Conservation (phyloP, 2,888 invertebrate genomes). For the Molorchus minor region DNA sequence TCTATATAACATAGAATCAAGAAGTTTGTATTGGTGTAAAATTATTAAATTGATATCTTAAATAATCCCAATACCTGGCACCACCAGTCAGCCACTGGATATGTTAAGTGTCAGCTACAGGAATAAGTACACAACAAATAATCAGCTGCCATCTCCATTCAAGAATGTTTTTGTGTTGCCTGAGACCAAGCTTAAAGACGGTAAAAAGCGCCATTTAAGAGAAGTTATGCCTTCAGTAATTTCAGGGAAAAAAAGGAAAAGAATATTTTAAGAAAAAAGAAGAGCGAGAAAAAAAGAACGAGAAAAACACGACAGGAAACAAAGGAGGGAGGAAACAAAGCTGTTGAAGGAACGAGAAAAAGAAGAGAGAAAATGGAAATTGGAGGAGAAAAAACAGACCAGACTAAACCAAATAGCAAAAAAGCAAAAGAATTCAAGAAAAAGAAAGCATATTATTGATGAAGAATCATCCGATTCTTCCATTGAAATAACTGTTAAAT, state of each 20-base stretch:
- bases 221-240: conserved; percentile 4
- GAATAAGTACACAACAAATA: conserved; percentile 1
- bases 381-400: background rate
- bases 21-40: no score
- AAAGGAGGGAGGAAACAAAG: conserved; percentile 2
- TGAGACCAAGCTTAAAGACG: background rate
- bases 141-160: conserved; percentile 5
- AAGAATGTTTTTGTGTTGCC: background rate
- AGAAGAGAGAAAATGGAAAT: background rate
- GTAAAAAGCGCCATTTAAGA: background rate
- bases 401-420: conserved; percentile 1
- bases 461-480: no score
- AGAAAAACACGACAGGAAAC: background rate
- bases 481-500: conserved; percentile 12
- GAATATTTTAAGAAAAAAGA: conserved; percentile 5
- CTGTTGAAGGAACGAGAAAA: conserved; percentile 1
- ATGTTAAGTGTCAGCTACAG: background rate
- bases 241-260: conserved; percentile 6
- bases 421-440: background rate
- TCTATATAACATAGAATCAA: background rate
- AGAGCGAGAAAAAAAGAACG: conserved; percentile 6
- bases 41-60: no score
- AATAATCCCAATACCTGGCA: no score
- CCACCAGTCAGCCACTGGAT: no score
- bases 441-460: conserved; percentile 3